phyloP scores from a whole-genome alignment of 2,113 vertebrate species.

The Notothenia rossii region DNA sequence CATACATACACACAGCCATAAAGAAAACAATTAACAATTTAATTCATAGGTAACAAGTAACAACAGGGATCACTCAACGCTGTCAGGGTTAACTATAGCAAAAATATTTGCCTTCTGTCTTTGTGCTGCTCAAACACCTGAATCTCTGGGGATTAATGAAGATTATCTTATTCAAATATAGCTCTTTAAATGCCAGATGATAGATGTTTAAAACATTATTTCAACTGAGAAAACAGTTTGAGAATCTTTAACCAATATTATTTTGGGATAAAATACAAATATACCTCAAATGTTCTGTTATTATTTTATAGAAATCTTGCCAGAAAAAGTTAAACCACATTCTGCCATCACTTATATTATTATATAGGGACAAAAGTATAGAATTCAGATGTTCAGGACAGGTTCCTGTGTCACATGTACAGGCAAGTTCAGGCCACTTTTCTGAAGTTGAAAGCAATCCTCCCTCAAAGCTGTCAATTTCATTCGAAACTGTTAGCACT shows the following conservation, averaged over 20 bases:
- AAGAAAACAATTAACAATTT: too few relatives aligned
- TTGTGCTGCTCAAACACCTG: too few relatives aligned
- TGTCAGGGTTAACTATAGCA: too few relatives aligned
- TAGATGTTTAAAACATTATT: neutral
- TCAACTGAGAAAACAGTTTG: neutral
- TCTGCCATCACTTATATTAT: neutral
- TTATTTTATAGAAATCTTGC: neutral
- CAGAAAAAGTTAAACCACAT: neutral
- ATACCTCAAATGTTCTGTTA: neutral
- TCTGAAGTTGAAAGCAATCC: neutral
- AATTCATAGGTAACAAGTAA: too few relatives aligned
- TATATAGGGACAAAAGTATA: neutral
- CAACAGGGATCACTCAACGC: too few relatives aligned
- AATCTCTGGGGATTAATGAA: too few relatives aligned
- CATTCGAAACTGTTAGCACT: neutral
- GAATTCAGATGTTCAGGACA: neutral
- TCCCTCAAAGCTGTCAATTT: neutral
- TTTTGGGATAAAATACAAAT: neutral
- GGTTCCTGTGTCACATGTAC: neutral
- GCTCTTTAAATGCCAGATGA: neutral
- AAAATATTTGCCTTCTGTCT: too few relatives aligned
- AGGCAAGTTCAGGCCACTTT: neutral
- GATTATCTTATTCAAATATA: too few relatives aligned
- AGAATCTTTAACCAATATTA: neutral
- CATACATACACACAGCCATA: too few relatives aligned